phyloP scores from a whole-genome alignment of 2,888 invertebrate genomes.

The Cantharis rufa region DNA sequence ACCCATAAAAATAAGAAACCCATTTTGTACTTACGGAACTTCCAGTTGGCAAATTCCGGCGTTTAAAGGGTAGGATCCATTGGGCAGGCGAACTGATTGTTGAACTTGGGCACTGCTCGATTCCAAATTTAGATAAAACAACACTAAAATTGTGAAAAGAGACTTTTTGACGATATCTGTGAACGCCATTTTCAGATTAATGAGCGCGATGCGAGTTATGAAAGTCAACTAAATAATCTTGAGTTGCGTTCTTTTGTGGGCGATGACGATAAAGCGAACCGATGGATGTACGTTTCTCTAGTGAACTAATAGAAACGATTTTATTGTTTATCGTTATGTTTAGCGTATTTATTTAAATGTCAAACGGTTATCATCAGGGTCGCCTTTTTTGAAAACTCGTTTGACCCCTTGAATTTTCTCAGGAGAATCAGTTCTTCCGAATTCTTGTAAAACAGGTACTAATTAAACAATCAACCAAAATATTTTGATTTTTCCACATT shows the following conservation, averaged over 20 bases:
- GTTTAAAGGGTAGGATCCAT: conserved; percentile 1
- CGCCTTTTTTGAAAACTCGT: not conserved
- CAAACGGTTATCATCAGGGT: not conserved
- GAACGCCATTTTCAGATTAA: conserved; percentile 3
- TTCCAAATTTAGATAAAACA: not conserved
- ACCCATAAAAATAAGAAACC: conserved; percentile 2
- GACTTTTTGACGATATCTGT: not conserved
- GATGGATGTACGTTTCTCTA: not conserved
- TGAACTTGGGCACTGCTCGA: not conserved
- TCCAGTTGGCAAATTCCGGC: conserved; percentile 65
- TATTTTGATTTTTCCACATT: not conserved
- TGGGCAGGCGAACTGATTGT: not conserved
- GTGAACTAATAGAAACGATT: not conserved
- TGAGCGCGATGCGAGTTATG: not conserved
- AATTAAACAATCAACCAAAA: not conserved
- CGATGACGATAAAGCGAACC: not conserved
- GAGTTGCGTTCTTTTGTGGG: not conserved
- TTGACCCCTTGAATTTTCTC: not conserved
- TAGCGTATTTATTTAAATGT: not conserved
- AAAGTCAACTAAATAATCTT: not conserved
- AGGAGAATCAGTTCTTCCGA: not conserved
- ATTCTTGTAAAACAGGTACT: not conserved
- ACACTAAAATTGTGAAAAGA: not conserved
- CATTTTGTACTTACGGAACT: conserved; percentile 64
- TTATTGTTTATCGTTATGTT: not conserved